Base-by-base conservation (phyloP, 2,888 invertebrate genomes). In the Parnassius mnemosyne region DNA sequence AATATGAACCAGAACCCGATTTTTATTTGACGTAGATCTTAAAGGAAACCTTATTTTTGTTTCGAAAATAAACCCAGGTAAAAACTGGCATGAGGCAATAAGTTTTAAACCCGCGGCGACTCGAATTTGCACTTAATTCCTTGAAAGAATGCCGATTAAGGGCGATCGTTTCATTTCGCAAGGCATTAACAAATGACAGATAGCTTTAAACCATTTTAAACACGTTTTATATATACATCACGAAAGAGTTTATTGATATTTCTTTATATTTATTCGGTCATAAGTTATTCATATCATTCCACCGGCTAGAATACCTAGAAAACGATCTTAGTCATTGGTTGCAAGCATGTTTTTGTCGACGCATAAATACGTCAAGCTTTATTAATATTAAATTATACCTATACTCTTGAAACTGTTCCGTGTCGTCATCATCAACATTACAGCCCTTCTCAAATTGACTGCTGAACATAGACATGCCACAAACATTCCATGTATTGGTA, bases 31-130 rank as follows among this genome's bases (percentile, higher is more conserved):
- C n/a, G 43, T 60, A 9, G 47, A 50, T 43, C 25, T 60, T 42
- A 43, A 44, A 60, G 25, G 54, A 43, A 72, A 69, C 70, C 67
- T 72, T 75, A 63, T 67, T 79, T 80, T 79, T 81, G 76, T 79
- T 82, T 75, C 72, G 78, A 83, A 86, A 86, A 86, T 85, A 87
- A 85, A 78, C 83, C 72, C 87, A 87, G 88, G 88, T 87, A 89
- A 78, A 81, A 81, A 79, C 69, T 75, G 67, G 71, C 71, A 72
- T 79, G 81, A 82, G 74, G 79, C 79, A 80, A 80, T 78, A 81
- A 76, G 70, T 66, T 79, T 77, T 65, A 74, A 74, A 75, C 76
- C 77, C 71, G 73, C 62, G 72, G 75, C 77, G 77, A 81, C 77
- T 80, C 71, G 78, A 76, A 76, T 81, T 74, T 77, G 79, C 83